Evolutionary conservation across 2,888 invertebrate species (phyloP), one percentile per base, ranked within the genome.

Genomic region (Brachypterus glaber): DNA sequence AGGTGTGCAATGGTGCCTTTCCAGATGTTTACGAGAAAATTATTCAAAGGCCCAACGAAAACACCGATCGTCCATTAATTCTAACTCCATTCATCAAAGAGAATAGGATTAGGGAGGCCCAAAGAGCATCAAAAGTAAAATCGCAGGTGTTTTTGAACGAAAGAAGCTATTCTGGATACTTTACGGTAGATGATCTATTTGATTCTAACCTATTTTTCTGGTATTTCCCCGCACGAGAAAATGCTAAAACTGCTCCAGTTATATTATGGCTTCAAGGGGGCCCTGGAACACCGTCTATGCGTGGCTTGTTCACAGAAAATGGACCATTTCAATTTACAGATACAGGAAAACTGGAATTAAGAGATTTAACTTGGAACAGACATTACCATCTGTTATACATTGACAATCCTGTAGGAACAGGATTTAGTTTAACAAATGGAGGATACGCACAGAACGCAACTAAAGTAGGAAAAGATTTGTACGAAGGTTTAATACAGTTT

Each of bases 371-470:
- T 9, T 90, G 91, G 91, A 80, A 77, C 40, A 65, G 73, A 17
- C 75, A 74, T 4, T 84, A 84, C 57, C 79, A 81, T 50, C 61
- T 92, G 26, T 71, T 92, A 31, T 92, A 85, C 58, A 82, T 92
- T 37, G 92, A 92, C 58, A 91, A 89, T 61, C 92, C 92, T 0
- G 91, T 87, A 1, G 89, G 90, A 1, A 83, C 89, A 1, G 92
- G 92, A 0, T 92, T 82, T 59, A 91, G 90, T 63, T 91, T 87
- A 54, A 88, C 91, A 0, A 74, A 78, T 2, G 70, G 60, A 35
- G 90, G 91, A 0, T 90, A 83, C 61, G 83, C 84, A 4, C 74
- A 66, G 2, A 80, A 85, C 58, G 79, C 90, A 62, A 74, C 72
- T 0, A 78, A 82, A 57, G 84, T 91, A 1, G 89, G 82, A 0